These are phyloP conservation scores for Hepsetus odoe DNA, from an alignment of 2,113 vertebrate species.

Conservation along the genomic window DNA sequence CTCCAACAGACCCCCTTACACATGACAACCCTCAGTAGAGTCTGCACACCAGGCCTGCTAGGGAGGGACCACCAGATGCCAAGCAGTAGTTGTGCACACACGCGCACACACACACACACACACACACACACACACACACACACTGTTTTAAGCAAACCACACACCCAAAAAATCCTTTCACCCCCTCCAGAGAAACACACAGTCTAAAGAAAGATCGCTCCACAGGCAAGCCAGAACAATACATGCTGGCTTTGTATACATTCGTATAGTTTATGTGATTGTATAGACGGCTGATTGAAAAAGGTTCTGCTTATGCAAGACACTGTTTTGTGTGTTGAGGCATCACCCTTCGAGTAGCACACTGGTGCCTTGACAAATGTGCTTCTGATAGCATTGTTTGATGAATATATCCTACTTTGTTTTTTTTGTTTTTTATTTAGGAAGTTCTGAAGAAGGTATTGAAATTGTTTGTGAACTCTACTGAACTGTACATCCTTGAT, in stretches of 20 bases:
- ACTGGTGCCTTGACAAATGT: not conserved
- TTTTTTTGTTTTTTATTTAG: not conserved
- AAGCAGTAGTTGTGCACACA: conserved; percentile 38
- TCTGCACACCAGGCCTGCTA: conserved; percentile 13
- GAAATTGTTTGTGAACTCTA: not conserved
- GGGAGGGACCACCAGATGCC: conserved; percentile 55
- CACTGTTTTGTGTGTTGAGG: not conserved
- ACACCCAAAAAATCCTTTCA: not conserved
- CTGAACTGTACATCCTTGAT: conserved; percentile 1
- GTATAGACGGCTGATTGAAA: not conserved
- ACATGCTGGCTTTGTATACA: not conserved
- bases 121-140: not conserved
- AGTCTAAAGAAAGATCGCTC: conserved; percentile 21
- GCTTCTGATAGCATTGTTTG: not conserved
- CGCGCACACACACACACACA: not conserved
- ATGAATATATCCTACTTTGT: not conserved
- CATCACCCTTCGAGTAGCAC: not conserved
- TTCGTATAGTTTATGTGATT: not conserved
- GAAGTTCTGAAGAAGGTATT: not conserved
- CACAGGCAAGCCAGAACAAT: conserved; percentile 14
- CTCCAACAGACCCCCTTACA: not conserved
- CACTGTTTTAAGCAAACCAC: conserved; percentile 46
- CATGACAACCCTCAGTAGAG: not conserved
- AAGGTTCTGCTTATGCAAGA: not conserved
- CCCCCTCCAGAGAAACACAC: conserved; percentile 29